These are phyloP conservation scores for Caenorhabditis sulstoni DNA, from an alignment of 2,888 invertebrate species.

Conservation along the genomic window DNA sequence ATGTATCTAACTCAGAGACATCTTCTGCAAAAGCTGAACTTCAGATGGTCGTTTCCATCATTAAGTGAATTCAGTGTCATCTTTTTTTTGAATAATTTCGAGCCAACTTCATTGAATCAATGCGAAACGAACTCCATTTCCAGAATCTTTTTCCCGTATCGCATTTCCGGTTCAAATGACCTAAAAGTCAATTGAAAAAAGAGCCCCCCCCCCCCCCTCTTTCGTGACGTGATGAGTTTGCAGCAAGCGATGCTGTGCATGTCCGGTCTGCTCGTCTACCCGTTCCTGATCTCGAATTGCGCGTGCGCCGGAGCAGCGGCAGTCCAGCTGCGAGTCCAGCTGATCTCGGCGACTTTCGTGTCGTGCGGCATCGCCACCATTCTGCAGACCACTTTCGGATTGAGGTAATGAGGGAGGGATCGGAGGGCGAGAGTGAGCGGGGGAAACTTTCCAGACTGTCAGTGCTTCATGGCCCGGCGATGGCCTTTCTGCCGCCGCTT, in stretches of 20 bases:
- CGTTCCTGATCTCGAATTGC: conserved; percentile 72
- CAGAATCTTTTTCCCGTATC: too few species aligned
- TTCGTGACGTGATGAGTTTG: conserved; percentile 29
- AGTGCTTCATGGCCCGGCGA: conserved; percentile 75
- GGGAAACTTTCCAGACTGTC: conserved; percentile 66
- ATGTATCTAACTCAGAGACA: too few species aligned
- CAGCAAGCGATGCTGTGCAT: conserved; percentile 78
- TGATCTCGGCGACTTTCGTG: conserved; percentile 77
- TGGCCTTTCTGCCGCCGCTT: conserved; percentile 77
- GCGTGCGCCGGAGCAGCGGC: conserved; percentile 74
- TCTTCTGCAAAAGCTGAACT: too few species aligned
- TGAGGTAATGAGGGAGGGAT: conserved; percentile 65
- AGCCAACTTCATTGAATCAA: too few species aligned
- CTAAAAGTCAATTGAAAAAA: not conserved
- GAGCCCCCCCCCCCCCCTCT: too few species aligned
- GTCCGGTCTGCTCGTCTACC: conserved; percentile 74
- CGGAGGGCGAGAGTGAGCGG: too few species aligned
- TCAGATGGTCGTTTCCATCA: too few species aligned
- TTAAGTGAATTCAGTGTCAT: too few species aligned
- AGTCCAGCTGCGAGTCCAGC: conserved; percentile 71
- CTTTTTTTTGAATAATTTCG: too few species aligned
- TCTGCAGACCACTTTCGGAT: conserved; percentile 75
- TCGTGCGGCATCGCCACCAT: conserved; percentile 75
- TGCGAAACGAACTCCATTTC: too few species aligned
- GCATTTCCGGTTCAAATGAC: too few species aligned